Percentiles rank a stretch among this genome's conserved stretches.
Evolutionary conservation across 2,797 vertebrate species (phyloP).

Genomic region (Spheniscus humboldti): DNA sequence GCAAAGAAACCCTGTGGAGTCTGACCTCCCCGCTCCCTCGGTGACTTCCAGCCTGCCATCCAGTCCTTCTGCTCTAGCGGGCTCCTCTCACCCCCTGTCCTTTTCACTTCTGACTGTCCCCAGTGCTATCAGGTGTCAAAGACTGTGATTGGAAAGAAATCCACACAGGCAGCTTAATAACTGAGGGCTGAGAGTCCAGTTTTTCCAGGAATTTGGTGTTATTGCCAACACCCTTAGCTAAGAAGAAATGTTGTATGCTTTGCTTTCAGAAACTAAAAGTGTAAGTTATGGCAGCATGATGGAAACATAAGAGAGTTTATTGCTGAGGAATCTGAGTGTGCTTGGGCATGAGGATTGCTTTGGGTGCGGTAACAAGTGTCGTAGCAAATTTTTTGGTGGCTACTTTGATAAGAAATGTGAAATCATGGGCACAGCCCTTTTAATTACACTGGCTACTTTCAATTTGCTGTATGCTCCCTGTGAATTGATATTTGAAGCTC

Average conservation of each 20-base stretch:
- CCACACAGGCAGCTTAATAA: background rate
- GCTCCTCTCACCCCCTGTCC: background rate
- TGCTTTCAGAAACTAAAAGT: background rate
- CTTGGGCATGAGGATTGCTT: background rate
- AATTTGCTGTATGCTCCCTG: background rate
- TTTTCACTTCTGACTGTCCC: background rate
- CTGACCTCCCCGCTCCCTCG: accelerated
- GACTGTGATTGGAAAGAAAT: background rate
- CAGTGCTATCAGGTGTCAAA: background rate
- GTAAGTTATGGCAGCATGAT: background rate
- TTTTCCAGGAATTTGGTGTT: background rate
- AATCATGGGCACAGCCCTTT: background rate
- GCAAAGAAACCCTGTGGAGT: background rate
- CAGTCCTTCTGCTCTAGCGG: background rate
- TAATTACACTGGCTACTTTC: background rate
- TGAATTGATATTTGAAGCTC: background rate
- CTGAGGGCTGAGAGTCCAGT: background rate
- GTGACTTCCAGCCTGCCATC: background rate
- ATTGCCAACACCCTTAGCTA: background rate
- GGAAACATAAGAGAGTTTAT: background rate
- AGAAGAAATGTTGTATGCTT: background rate
- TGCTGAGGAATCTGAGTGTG: background rate
- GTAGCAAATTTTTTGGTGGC: background rate
- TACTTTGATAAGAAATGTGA: background rate
- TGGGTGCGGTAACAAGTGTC: background rate